Evolutionary conservation across 2,113 vertebrate species (phyloP), one percentile per base, ranked within the genome.

Genomic region (Cyprinodon variegatus): DNA sequence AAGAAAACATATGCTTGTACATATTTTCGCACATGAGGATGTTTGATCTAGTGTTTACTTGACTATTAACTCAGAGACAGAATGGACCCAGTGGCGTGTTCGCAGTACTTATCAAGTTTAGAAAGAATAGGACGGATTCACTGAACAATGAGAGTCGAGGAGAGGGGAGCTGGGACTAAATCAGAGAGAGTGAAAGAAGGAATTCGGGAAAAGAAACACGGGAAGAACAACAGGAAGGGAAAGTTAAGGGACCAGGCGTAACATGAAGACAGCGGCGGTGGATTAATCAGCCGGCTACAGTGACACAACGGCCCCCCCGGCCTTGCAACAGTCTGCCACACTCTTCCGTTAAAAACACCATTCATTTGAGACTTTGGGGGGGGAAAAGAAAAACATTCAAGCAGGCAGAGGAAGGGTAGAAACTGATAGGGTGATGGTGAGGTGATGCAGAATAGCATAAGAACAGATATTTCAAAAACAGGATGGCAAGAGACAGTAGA

Each of bases 181-280:
- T 87, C 70, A 80, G 71, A 68, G 82, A 80, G 76, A 83, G 63
- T 77, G 81, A 89, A 87, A 86, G 76, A 76, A 89, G 89, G 89
- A 92, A 90, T 90, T 88, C 88, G 76, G 90, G 82, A 90, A 92
- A 92, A 92, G 90, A 91, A 93, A 92, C 84, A 93, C 85, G 87
- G 93, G 91, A 94, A 94, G 91, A 93, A 93, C 93, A 94, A 94
- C 93, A 94, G 94, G 93, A 94, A 94, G 89, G 85, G 89, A 93
- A 92, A 91, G 94, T 82, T 76, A 83, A 90, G 89, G 90, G 88
- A 92, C 84, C 88, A 85, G 88, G 90, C 81, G 89, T 91, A 94
- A 93, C 92, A 92, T 73, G 90, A 92, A 94, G 93, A 94, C 93
- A 94, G 93, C 84, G 37, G 89, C 81, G 50, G 83, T 81, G 91